Evolutionary conservation across 2,888 invertebrate genomes (phyloP).

Genomic region (Yponomeuta malinellus): DNA sequence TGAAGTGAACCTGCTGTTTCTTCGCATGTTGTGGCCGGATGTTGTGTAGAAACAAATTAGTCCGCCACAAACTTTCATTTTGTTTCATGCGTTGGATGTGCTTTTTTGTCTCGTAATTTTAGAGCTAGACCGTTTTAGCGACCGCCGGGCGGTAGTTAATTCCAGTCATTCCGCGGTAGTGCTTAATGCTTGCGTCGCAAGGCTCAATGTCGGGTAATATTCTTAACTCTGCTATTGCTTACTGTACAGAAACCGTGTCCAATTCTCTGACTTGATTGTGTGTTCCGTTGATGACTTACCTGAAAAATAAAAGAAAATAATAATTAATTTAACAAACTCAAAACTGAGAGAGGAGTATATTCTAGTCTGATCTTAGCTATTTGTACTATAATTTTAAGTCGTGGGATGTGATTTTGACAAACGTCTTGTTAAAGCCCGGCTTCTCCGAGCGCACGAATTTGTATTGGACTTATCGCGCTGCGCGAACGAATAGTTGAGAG

Average conservation of each 20-base stretch:
- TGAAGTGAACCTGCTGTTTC: not conserved
- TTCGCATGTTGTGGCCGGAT: not conserved
- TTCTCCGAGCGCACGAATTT: too few relatives aligned
- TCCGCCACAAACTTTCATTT: not conserved
- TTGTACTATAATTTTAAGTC: too few relatives aligned
- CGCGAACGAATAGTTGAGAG: too few relatives aligned
- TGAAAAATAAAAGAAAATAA: not conserved
- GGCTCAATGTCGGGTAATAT: too few relatives aligned
- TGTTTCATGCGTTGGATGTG: not conserved
- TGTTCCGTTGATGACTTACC: not conserved
- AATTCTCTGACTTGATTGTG: not conserved
- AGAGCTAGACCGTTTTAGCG: not conserved
- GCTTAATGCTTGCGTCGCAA: too few relatives aligned
- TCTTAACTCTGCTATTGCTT: not conserved
- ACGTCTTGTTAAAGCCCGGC: not conserved
- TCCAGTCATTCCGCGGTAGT: too few relatives aligned
- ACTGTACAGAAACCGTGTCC: not conserved
- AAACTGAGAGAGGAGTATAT: not conserved
- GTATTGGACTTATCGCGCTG: too few relatives aligned
- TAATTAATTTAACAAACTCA: not conserved
- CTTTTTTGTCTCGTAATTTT: not conserved
- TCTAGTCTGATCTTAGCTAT: not conserved
- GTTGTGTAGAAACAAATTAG: not conserved
- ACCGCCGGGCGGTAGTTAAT: too few relatives aligned
- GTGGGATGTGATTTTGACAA: too few relatives aligned